Conservation (phyloP, 2,113 vertebrate genomes). For the Pheucticus melanocephalus region DNA sequence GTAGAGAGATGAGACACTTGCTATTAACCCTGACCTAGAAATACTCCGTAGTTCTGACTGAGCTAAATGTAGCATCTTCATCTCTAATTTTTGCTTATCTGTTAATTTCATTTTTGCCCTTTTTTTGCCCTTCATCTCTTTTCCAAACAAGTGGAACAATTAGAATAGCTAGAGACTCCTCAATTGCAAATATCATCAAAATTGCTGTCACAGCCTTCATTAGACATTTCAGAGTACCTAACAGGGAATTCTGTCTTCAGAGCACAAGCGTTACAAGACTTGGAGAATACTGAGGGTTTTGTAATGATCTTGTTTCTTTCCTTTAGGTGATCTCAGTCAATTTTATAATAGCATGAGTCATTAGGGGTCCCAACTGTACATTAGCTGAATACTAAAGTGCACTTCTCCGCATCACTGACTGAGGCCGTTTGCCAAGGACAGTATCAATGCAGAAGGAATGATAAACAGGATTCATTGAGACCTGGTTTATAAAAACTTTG, state of each 20-base stretch:
- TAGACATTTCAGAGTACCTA: background rate
- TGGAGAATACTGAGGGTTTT: background rate
- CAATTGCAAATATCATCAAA: background rate
- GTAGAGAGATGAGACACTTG: background rate
- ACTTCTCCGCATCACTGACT: background rate
- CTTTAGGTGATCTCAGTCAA: background rate
- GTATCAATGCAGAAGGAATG: background rate
- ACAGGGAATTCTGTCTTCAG: background rate
- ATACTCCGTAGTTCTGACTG: background rate
- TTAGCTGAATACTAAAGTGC: background rate
- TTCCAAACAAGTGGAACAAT: background rate
- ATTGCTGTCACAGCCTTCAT: background rate
- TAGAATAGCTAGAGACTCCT: background rate
- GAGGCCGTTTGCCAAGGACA: background rate
- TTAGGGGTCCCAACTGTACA: background rate
- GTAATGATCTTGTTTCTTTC: background rate
- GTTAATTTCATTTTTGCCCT: background rate
- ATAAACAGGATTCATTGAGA: background rate
- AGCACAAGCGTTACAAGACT: background rate
- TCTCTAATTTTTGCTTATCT: background rate
- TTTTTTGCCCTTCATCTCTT: background rate
- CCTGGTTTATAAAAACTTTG: background rate
- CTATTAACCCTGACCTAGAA: slow-evolving; percentile 8
- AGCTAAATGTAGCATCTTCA: background rate
- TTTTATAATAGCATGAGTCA: background rate